A percentile compares a stretch with the other conserved stretches of the same genome.
Evolutionary conservation across 2,113 vertebrate species (phyloP).

Genomic region (Alethe castanea): DNA sequence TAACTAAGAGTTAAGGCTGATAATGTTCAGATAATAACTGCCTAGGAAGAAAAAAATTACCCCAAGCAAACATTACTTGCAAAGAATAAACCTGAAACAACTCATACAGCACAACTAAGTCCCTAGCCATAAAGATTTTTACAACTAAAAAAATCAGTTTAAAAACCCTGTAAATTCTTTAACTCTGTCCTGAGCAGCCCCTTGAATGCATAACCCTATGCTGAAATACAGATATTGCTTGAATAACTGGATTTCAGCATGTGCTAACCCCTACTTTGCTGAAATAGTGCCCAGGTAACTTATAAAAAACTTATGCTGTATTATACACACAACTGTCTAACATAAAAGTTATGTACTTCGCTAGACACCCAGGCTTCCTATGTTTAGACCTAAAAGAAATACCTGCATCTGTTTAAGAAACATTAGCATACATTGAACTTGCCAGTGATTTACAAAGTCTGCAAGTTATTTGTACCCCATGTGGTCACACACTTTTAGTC

Average conservation of each 20-base stretch:
- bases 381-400: not conserved
- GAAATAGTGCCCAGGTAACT: not conserved
- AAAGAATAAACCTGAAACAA: not conserved
- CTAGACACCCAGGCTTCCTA: not conserved
- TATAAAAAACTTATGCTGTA: not conserved
- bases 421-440: not conserved
- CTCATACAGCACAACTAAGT: not conserved
- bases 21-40: not conserved
- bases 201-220: not conserved
- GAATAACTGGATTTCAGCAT: not conserved
- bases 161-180: not conserved
- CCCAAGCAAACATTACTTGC: not conserved
- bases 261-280: not conserved
- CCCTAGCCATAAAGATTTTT: not conserved
- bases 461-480: not conserved
- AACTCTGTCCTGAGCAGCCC: not conserved
- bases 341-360: not conserved
- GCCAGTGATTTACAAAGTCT: not conserved
- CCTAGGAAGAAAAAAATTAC: not conserved
- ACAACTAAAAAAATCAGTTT: not conserved
- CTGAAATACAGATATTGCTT: not conserved
- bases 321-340: not conserved
- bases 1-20: not conserved
- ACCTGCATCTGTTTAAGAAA: not conserved
- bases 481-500: not conserved